Evolutionary conservation across 1,140 invertebrate species (phyloP).

Genomic region (Psix sp.): DNA sequence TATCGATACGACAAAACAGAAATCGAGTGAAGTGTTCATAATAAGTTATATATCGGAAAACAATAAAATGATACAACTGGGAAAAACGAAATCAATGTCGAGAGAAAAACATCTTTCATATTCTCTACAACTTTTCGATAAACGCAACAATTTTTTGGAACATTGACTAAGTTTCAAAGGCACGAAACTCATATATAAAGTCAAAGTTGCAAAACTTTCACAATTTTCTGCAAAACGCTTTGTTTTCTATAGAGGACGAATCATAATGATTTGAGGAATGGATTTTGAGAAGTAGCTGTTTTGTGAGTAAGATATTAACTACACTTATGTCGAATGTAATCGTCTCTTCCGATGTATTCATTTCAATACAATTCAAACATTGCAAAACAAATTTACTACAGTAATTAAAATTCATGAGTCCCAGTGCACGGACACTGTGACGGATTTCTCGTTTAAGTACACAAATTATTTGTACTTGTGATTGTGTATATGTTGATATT

Average conservation of each 20-base stretch:
- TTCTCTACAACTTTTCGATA: constrained; percentile 57
- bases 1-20: too few species aligned
- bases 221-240: constrained; percentile 55
- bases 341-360: constrained; percentile 1
- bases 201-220: constrained; percentile 57
- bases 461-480: constrained; percentile 15
- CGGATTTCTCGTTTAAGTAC: constrained; percentile 1
- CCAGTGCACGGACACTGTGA: too few species aligned
- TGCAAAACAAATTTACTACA: neutral
- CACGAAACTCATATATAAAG: constrained; percentile 55
- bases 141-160: constrained; percentile 54
- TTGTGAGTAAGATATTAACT: too few species aligned
- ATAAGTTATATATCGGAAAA: neutral
- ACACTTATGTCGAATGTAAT: constrained; percentile 8
- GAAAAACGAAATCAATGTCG: constrained; percentile 26
- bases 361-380: neutral
- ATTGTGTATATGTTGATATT: constrained; percentile 10
- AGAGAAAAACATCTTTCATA: constrained; percentile 40
- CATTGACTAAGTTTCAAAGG: constrained; percentile 55
- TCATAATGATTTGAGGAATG: too few species aligned
- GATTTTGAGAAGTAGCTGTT: constrained; percentile 32
- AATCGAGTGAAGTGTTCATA: too few species aligned
- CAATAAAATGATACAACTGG: neutral
- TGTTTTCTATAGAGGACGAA: constrained; percentile 30
- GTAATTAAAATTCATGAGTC: constrained; percentile 19